Base-by-base conservation (phyloP, 1,140 invertebrate species). In the Hormaphis cornu region DNA sequence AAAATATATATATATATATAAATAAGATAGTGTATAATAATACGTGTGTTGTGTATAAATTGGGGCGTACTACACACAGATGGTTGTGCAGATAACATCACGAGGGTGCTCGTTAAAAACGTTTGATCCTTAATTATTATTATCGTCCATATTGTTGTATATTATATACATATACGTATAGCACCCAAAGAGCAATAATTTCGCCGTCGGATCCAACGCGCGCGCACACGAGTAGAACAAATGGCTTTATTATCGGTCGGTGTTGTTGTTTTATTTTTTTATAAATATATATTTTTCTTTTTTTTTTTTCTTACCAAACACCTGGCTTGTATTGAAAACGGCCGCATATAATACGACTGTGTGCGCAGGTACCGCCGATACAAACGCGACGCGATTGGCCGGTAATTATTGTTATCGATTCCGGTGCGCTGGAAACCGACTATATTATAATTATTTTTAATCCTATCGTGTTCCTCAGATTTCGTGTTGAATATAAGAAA, bases 71-170 rank as follows among this genome's bases (percentile, higher is more conserved):
- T 58, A 58, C 54, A n/a, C n/a, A 33, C 54, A 58, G 54, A 58
- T 58, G 54, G 54, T 58, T 24, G n/a, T n/a, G n/a, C 20, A 20
- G 54, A 40, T 40, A 58, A 5, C 20, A 20, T 35, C 14, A 26
- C 54, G 2, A 46, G 42, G 61, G 44, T 66, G 61, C 61, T 66
- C 61, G 61, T 66, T 66, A 66, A 66, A 66, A 66, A 66, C 61
- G 46, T 66, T 66, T 44, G 44, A 48, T 66, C 61, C 44, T 66
- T 66, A 66, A 66, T 66, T 66, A 66, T 66, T 66, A 66, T 63
- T 37, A 56, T 33, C 9, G n/a, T n/a, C n/a, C n/a, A n/a, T n/a
- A n/a, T n/a, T n/a, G n/a, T n/a, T n/a, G n/a, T n/a, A n/a, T n/a
- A n/a, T n/a, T n/a, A n/a, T n/a, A n/a, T n/a, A n/a, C n/a, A n/a